Evolutionary conservation across 2,113 vertebrate genomes (phyloP).

Genomic region (Cyanistes caeruleus): DNA sequence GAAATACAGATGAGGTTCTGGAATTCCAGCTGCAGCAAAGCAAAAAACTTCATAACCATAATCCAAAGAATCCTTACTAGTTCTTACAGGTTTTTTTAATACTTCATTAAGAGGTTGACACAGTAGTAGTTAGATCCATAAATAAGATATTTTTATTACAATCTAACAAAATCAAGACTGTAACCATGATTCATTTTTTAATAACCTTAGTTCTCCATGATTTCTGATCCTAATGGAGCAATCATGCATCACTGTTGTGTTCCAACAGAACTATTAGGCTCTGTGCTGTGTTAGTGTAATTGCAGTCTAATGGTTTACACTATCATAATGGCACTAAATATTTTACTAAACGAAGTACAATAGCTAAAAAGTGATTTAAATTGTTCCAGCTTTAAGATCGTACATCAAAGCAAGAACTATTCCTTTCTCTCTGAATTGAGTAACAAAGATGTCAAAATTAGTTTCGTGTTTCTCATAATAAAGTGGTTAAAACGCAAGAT

Average conservation of each 20-base stretch:
- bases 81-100: not conserved
- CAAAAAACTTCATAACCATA: not conserved
- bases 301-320: slow-evolving; percentile 72
- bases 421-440: not conserved
- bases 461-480: not conserved
- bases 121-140: slow-evolving; percentile 29
- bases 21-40: not conserved
- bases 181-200: slow-evolving; percentile 73
- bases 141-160: slow-evolving; percentile 54
- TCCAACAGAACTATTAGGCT: slow-evolving; percentile 70
- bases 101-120: slow-evolving; percentile 5
- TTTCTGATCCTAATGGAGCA: slow-evolving; percentile 69
- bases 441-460: slow-evolving; percentile 5
- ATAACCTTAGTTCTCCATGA: slow-evolving; percentile 71
- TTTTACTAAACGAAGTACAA: slow-evolving; percentile 70
- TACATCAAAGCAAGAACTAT: slow-evolving; percentile 2
- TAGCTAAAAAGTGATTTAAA: slow-evolving; percentile 73
- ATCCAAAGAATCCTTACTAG: not conserved
- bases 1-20: not conserved
- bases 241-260: slow-evolving; percentile 67
- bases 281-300: slow-evolving; percentile 62
- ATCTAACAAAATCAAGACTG: slow-evolving; percentile 68
- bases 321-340: slow-evolving; percentile 74
- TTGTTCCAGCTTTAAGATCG: slow-evolving; percentile 47
- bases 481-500: not conserved